Evolutionary conservation across 2,113 vertebrate species (phyloP).

Genomic region (Apus apus): DNA sequence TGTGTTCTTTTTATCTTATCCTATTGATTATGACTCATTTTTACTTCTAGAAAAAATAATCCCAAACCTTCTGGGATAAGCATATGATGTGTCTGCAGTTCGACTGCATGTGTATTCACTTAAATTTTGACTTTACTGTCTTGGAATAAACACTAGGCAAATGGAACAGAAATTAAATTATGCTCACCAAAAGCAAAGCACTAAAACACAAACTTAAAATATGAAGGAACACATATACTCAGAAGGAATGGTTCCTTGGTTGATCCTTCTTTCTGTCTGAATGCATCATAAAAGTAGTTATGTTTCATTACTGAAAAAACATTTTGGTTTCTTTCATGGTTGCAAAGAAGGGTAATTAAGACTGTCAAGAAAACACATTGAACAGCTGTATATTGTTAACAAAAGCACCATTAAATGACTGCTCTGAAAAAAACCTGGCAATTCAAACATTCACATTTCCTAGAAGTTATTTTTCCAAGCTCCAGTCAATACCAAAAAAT

Average conservation of each 20-base stretch:
- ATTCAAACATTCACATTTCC: conserved; percentile 57
- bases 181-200: conserved; percentile 39
- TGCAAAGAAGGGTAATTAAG: conserved; percentile 74
- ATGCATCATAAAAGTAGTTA: conserved; percentile 65
- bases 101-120: neutral
- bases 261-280: conserved; percentile 55
- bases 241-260: conserved; percentile 16
- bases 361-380: conserved; percentile 69
- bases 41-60: neutral
- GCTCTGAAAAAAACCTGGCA: conserved; percentile 21
- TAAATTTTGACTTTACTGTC: conserved; percentile 45
- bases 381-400: conserved; percentile 73
- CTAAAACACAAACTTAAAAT: conserved; percentile 58
- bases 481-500: conserved; percentile 45
- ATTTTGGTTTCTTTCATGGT: conserved; percentile 67
- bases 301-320: conserved; percentile 62
- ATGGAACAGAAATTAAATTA: conserved; percentile 53
- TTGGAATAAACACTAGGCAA: conserved; percentile 45
- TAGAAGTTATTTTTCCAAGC: conserved; percentile 67
- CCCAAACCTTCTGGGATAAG: neutral
- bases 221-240: conserved; percentile 36
- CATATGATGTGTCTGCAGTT: neutral
- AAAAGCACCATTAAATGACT: conserved; percentile 68
- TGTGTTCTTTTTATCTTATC: neutral
- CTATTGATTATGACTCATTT: neutral